phyloP scores from a whole-genome alignment of 1,140 invertebrate species.

The Aphis craccivora region DNA sequence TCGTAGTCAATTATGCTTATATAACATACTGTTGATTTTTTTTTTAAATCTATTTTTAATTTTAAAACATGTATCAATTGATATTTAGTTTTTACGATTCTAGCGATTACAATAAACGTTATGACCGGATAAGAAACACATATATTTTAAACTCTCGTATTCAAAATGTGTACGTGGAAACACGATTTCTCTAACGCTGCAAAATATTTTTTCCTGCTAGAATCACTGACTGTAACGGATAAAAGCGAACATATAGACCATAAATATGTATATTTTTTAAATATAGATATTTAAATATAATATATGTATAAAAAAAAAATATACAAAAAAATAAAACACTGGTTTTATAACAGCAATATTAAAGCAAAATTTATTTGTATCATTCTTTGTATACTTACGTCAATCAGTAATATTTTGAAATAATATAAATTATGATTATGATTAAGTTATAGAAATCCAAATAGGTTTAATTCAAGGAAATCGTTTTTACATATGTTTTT shows the following conservation, averaged over 20 bases:
- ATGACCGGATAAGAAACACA: neutral
- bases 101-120: neutral
- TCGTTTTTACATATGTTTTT: neutral
- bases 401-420: neutral
- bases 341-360: neutral
- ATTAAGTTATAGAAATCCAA: neutral
- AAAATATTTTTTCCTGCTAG: neutral
- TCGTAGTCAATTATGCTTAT: neutral
- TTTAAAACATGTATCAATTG: neutral
- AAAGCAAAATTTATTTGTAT: neutral
- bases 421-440: neutral
- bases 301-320: neutral
- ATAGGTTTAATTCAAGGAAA: neutral
- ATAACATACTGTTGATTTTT: neutral
- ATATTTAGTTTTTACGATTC: neutral
- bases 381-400: neutral
- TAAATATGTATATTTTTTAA: neutral
- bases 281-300: neutral
- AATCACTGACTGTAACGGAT: slow-evolving; percentile 36
- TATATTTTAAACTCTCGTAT: neutral
- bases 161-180: neutral
- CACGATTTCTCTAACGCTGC: slow-evolving; percentile 31
- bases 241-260: neutral
- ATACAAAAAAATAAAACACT: neutral
- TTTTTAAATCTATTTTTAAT: neutral